A percentile compares a stretch with the other conserved stretches of the same genome.
These are phyloP conservation scores for Hypsopygia costalis DNA, from an alignment of 2,888 invertebrate species.

Conservation along the genomic window DNA sequence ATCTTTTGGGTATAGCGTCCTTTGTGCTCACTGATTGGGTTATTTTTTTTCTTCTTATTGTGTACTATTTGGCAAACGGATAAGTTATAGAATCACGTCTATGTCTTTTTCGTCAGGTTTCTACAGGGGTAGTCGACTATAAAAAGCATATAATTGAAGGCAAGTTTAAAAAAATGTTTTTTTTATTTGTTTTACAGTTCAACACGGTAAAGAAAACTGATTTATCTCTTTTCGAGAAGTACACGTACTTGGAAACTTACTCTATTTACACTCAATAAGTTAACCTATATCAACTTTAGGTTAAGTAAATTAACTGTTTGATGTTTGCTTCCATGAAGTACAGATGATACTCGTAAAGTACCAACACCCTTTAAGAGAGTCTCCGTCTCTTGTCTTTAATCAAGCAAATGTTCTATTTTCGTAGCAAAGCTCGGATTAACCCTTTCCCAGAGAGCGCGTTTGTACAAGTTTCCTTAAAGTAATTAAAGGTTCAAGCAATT, in stretches of 20 bases:
- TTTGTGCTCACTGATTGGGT: slow-evolving; percentile 2
- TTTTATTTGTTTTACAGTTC: too few species aligned
- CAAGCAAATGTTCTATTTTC: slow-evolving; percentile 63
- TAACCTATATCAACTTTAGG: slow-evolving; percentile 16
- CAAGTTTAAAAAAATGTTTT: too few species aligned
- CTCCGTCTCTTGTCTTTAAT: slow-evolving; percentile 41
- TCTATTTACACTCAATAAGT: slow-evolving; percentile 3
- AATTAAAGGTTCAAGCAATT: slow-evolving; percentile 66
- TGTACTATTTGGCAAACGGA: background rate
- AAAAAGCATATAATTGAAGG: too few species aligned
- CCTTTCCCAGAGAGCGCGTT: slow-evolving; percentile 52
- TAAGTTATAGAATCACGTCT: too few species aligned
- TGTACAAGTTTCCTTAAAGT: slow-evolving; percentile 64
- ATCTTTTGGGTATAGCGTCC: slow-evolving; percentile 10
- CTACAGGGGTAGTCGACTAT: too few species aligned
- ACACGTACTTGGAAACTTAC: too few species aligned
- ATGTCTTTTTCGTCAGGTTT: too few species aligned
- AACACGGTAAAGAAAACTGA: too few species aligned
- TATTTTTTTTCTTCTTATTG: slow-evolving; percentile 9
- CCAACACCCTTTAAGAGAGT: slow-evolving; percentile 31
- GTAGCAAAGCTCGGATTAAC: slow-evolving; percentile 54
- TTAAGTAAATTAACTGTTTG: slow-evolving; percentile 25
- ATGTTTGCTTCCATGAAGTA: slow-evolving; percentile 25
- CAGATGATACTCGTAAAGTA: slow-evolving; percentile 29
- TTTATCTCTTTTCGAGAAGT: too few species aligned